Conservation (phyloP, 1,140 invertebrate genomes). For the Carcinoscorpius rotundicauda region DNA sequence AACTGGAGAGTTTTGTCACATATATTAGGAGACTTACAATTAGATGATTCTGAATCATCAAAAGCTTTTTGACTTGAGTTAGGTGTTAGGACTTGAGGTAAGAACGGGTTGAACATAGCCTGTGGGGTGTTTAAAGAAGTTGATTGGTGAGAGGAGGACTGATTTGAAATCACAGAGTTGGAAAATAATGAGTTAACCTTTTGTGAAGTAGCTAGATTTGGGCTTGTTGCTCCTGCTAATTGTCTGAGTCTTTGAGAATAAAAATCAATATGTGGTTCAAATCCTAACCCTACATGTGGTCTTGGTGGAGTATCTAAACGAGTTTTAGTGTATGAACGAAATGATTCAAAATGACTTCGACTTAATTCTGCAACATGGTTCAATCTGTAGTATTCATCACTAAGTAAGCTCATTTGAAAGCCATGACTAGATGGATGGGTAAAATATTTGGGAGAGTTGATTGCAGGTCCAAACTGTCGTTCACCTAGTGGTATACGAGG, state of each 20-base stretch:
- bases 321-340: slow-evolving; percentile 18
- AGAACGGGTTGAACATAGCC: slow-evolving; percentile 7
- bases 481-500: slow-evolving; percentile 27
- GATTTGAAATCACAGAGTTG: slow-evolving; percentile 33
- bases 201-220: slow-evolving; percentile 41
- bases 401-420: slow-evolving; percentile 64
- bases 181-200: slow-evolving; percentile 67
- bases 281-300: slow-evolving; percentile 14
- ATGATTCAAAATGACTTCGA: slow-evolving; percentile 27
- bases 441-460: slow-evolving; percentile 42
- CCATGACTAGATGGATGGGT: slow-evolving; percentile 55
- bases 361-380: slow-evolving; percentile 26
- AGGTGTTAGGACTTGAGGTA: slow-evolving; percentile 10
- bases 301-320: slow-evolving; percentile 34
- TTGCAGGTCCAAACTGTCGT: slow-evolving; percentile 25
- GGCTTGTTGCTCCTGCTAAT: slow-evolving; percentile 84
- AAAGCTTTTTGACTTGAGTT: slow-evolving; percentile 10
- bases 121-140: slow-evolving; percentile 8
- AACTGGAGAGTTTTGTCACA: slow-evolving; percentile 89
- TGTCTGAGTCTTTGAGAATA: slow-evolving; percentile 96
- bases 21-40: slow-evolving; percentile 45
- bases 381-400: slow-evolving; percentile 56
- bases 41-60: slow-evolving; percentile 14
- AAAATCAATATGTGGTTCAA: slow-evolving; percentile 85
- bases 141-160: slow-evolving; percentile 12